Conservation (phyloP, 2,797 vertebrate species). For the Squalus acanthias region DNA sequence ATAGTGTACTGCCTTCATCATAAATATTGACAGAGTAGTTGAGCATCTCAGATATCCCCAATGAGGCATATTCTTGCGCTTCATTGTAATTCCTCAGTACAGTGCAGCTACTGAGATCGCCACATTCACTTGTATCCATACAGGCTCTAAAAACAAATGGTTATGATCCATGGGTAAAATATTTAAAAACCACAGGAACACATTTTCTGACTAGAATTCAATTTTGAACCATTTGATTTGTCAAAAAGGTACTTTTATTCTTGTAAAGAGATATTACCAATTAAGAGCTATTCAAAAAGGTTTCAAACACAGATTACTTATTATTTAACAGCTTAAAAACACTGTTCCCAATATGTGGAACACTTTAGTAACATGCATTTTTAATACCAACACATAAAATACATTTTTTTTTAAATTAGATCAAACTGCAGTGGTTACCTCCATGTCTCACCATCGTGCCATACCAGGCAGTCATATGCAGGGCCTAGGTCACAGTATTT, state of each 20-base stretch:
- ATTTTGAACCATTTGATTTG: neutral
- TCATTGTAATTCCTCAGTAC: slow-evolving; percentile 83
- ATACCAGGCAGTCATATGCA: slow-evolving; percentile 89
- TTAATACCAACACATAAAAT: neutral
- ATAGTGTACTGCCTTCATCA: slow-evolving; percentile 90
- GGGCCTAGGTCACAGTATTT: slow-evolving; percentile 94
- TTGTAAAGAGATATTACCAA: neutral
- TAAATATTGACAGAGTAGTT: slow-evolving; percentile 96
- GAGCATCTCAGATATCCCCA: slow-evolving; percentile 91
- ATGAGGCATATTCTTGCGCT: slow-evolving; percentile 80
- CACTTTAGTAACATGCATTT: neutral
- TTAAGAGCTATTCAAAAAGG: neutral
- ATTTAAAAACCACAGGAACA: neutral
- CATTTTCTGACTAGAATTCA: neutral
- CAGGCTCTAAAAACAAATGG: slow-evolving; percentile 69
- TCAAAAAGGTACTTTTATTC: neutral
- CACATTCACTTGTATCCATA: slow-evolving; percentile 82
- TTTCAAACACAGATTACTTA: neutral
- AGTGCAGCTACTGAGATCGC: slow-evolving; percentile 73
- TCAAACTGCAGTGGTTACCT: slow-evolving; percentile 59
- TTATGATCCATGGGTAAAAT: neutral
- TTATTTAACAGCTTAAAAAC: neutral
- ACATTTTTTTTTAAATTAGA: neutral
- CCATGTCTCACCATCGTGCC: slow-evolving; percentile 87
- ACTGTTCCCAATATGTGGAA: neutral